Conservation (phyloP, 2,797 vertebrate genomes). For the Protosalanx chinensis region DNA sequence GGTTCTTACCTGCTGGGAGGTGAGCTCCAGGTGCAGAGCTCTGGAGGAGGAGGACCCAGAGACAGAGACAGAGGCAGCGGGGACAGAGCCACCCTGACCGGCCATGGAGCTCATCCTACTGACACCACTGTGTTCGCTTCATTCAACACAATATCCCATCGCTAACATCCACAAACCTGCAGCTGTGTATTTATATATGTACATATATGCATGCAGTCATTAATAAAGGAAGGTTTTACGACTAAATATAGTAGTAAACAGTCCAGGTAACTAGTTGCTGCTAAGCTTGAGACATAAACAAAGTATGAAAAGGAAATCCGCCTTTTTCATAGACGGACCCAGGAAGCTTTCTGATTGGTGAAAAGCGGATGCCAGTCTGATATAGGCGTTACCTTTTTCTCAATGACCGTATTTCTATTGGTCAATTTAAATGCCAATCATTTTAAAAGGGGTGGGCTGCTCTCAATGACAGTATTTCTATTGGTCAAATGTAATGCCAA, state of each 20-base stretch:
- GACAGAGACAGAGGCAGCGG: conserved; percentile 73
- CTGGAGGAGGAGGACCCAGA: conserved; percentile 79
- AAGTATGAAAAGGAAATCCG: conserved; percentile 73
- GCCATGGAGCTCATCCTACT: conserved; percentile 76
- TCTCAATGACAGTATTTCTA: too few relatives aligned
- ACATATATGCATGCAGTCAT: too few relatives aligned
- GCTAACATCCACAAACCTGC: conserved; percentile 18
- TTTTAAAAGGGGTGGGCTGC: too few relatives aligned
- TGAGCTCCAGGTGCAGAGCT: conserved; percentile 89
- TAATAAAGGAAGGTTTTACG: conserved; percentile 12
- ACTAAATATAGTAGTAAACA: conserved; percentile 1
- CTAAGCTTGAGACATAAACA: conserved; percentile 75
- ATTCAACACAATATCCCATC: conserved; percentile 67
- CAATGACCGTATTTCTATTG: conserved; percentile 40
- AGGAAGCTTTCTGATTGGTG: conserved; percentile 52
- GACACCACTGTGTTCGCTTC: conserved; percentile 63
- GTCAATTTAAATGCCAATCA: conserved; percentile 39
- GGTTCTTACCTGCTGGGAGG: conserved; percentile 86
- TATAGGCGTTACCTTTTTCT: background rate
- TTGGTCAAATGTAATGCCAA: too few relatives aligned
- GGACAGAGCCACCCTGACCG: conserved; percentile 75
- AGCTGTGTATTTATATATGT: conserved; percentile 17
- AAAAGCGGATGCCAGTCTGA: conserved; percentile 27
- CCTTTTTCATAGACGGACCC: conserved; percentile 49
- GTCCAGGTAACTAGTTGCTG: conserved; percentile 44